phyloP scores from a whole-genome alignment of 2,113 vertebrate species.

The Apodemus sylvaticus region DNA sequence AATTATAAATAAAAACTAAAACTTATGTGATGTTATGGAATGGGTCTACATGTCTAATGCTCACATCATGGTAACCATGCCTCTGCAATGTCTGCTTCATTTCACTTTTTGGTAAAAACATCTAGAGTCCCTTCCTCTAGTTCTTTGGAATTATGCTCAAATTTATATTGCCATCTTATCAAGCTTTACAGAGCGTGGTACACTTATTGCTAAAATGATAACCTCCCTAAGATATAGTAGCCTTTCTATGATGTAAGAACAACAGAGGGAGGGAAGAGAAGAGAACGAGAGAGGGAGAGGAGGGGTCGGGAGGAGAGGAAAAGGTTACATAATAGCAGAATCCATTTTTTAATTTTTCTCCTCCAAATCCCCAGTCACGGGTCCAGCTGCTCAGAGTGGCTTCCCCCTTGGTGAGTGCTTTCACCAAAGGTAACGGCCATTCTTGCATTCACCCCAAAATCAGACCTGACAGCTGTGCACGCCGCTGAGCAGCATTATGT shows the following conservation, averaged over 20 bases:
- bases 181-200: background rate
- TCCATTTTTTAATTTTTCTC: background rate
- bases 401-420: constrained; percentile 13
- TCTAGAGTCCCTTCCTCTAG: background rate
- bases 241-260: constrained; percentile 27
- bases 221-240: background rate
- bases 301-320: background rate
- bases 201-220: constrained; percentile 49
- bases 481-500: constrained; percentile 53
- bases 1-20: background rate
- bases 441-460: constrained; percentile 43
- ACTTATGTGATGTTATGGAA: background rate
- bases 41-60: background rate
- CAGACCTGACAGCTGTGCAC: constrained; percentile 54
- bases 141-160: constrained; percentile 30
- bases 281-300: background rate
- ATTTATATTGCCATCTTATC: background rate
- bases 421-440: background rate
- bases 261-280: background rate
- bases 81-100: background rate
- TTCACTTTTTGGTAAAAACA: background rate
- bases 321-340: constrained; percentile 69
- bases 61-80: background rate
- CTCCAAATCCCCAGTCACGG: background rate
- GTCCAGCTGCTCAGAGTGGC: background rate